A percentile compares a stretch with the other conserved stretches of the same genome.
Conservation (phyloP, 2,888 invertebrate genomes). For the Tipula helvola region DNA sequence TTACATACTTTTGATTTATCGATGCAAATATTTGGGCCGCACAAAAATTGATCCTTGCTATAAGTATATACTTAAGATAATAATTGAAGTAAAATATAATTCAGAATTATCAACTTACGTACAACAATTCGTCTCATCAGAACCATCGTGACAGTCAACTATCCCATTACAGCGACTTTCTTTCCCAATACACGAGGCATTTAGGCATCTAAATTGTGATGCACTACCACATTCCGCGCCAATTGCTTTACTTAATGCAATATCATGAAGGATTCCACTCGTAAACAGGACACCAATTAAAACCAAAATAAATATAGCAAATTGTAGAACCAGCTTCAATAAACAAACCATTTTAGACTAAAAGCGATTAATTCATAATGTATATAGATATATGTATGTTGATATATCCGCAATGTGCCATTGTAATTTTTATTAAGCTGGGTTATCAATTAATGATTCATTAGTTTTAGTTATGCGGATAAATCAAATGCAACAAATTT, state of each 20-base stretch:
- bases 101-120: background rate
- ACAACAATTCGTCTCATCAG: background rate
- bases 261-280: background rate
- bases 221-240: background rate
- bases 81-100: background rate
- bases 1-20: background rate
- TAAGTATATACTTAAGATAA: background rate
- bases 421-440: background rate
- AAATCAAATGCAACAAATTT: no score
- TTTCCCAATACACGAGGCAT: background rate
- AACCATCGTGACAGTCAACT: background rate
- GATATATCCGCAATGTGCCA: background rate
- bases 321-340: background rate
- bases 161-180: background rate
- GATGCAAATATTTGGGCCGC: background rate
- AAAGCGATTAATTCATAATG: background rate
- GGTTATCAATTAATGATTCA: background rate
- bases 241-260: background rate
- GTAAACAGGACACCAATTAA: background rate
- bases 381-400: background rate
- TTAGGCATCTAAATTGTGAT: background rate
- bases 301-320: background rate
- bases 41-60: background rate
- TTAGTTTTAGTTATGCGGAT: no score
- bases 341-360: background rate